Evolutionary conservation across 64 coral and sea anemone genomes (phyloP), one percentile per base, ranked within the genome.

Genomic region (Porites lutea): DNA sequence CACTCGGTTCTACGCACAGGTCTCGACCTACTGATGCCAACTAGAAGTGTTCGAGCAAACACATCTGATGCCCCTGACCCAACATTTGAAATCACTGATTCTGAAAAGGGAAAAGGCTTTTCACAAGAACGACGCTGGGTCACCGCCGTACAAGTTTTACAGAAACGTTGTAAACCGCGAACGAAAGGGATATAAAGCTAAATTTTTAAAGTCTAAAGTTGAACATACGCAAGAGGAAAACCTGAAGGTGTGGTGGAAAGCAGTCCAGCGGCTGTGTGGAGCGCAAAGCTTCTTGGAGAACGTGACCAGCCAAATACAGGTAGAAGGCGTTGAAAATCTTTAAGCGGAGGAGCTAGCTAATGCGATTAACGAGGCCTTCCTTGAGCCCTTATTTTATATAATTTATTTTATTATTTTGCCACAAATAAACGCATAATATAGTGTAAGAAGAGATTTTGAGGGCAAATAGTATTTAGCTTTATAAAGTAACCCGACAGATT

Each of bases 201-300:
- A 68, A 2, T 90, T 66, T 16, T 90, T 12, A 46, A 78, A 78
- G 53, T 63, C 53, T 43, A 90, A 66, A 68, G 37, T 90, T 8
- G 14, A 90, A 90, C 88, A 79, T 62, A 49, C 77, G 51, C 69
- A 90, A 64, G 74, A 78, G 27, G 61, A 66, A 45, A 81, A 83
- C 44, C 78, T 78, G 82, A 82, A 73, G 78, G 46, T 19, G 10
- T 93, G 91, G 83, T 93, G 74, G 91, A 79, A 88, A 72, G 65
- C 87, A 77, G 91, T 93, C 15, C 88, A 93, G 22, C 73, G 91
- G 19, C 59, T 87, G 21, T 70, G 81, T 61, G 72, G 91, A 37
- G 27, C 72, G 54, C 60, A 54, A 63, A 81, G 75, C 54, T 13
- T 18, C 77, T 52, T 62, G 12, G 59, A 49, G 47, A 68, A 72